A percentile compares a stretch with the other conserved stretches of the same genome.
Conservation (phyloP, 2,888 invertebrate genomes). For the Tetrapedia diversipes region DNA sequence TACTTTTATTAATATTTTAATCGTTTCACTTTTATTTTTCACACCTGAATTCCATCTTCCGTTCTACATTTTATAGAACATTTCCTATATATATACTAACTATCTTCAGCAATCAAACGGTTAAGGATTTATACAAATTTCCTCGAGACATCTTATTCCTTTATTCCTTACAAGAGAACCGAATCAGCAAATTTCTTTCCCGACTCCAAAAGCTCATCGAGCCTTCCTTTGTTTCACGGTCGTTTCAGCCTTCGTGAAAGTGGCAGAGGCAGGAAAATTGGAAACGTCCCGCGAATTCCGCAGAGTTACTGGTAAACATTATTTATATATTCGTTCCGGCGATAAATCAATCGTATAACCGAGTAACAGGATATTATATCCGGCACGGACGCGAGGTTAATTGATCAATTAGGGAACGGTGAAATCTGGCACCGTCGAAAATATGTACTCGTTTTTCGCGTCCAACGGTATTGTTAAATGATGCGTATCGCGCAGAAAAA, state of each 20-base stretch:
- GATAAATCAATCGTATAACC: conserved; percentile 10
- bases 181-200: neutral
- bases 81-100: too few species aligned
- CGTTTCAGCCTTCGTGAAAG: neutral
- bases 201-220: neutral
- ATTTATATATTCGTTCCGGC: neutral
- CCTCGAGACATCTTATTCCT: too few species aligned
- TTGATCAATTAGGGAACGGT: conserved; percentile 32
- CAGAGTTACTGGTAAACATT: too few species aligned
- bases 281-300: neutral
- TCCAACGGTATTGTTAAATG: neutral
- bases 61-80: too few species aligned
- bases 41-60: too few species aligned
- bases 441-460: neutral
- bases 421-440: conserved; percentile 25
- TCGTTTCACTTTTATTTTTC: too few species aligned
- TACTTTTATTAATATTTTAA: too few species aligned
- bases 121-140: too few species aligned
- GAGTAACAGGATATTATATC: conserved; percentile 7
- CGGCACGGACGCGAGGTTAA: conserved; percentile 23
- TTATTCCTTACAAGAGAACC: too few species aligned
- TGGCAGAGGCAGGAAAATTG: neutral
- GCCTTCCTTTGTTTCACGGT: neutral
- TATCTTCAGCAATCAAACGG: too few species aligned
- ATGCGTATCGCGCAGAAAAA: neutral